Conservation (phyloP, 2,797 vertebrate genomes). For the Pogoniulus pusillus region DNA sequence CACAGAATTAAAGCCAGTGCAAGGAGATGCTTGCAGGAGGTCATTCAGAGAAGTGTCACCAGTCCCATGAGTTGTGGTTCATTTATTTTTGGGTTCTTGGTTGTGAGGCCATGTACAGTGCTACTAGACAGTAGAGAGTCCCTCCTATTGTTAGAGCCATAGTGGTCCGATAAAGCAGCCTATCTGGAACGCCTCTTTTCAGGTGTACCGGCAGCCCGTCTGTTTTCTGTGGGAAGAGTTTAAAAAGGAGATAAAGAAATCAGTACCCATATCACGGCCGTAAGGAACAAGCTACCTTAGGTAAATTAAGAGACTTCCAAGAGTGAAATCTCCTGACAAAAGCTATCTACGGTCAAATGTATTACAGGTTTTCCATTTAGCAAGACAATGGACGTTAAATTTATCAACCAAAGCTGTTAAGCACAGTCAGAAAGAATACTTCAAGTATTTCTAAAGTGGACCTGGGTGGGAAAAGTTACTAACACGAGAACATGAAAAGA, state of each 20-base stretch:
- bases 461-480: not conserved
- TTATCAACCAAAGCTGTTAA: constrained; percentile 49
- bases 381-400: constrained; percentile 22
- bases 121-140: constrained; percentile 89
- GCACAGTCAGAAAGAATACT: not conserved
- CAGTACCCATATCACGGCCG: not conserved
- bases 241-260: constrained; percentile 24
- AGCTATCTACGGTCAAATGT: not conserved
- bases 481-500: not conserved
- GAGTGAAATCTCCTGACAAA: not conserved
- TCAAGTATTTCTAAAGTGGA: constrained; percentile 1
- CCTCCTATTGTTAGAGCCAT: constrained; percentile 95
- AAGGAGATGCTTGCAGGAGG: not conserved
- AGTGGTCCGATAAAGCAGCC: constrained; percentile 94
- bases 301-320: not conserved
- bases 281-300: not conserved
- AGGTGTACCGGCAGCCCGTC: constrained; percentile 89
- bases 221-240: constrained; percentile 74
- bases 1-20: not conserved
- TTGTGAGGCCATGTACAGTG: constrained; percentile 90
- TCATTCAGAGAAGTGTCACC: not conserved
- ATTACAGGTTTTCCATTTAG: not conserved
- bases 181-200: constrained; percentile 90
- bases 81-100: constrained; percentile 77
- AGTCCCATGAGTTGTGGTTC: constrained; percentile 32